phyloP scores from a whole-genome alignment of 2,797 vertebrate genomes.

The Coccyzus lansbergi region DNA sequence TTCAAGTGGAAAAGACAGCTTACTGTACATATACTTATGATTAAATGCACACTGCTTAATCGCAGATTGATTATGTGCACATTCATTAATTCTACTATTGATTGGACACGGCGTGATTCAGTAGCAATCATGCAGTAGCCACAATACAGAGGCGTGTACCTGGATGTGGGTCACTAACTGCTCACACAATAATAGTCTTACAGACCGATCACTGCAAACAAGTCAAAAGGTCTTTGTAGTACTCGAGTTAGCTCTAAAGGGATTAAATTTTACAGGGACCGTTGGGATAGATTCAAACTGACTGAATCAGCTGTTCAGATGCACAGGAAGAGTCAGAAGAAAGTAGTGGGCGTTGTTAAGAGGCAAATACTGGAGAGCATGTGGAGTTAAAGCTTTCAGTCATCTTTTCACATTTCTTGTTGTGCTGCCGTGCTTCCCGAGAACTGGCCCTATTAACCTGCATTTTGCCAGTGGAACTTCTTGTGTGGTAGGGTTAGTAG shows the following conservation, averaged over 20 bases:
- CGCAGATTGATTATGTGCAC: not conserved
- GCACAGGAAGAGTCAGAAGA: not conserved
- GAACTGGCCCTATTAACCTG: not conserved
- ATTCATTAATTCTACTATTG: constrained; percentile 14
- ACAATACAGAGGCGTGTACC: accelerated
- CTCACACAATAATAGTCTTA: not conserved
- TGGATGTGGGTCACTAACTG: not conserved
- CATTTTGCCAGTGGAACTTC: not conserved
- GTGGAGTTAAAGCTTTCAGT: not conserved
- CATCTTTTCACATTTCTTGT: not conserved
- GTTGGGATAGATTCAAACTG: not conserved
- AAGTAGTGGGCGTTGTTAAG: not conserved
- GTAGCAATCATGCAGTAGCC: accelerated
- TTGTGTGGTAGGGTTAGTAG: not conserved
- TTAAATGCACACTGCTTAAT: not conserved
- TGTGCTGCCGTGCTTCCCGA: not conserved
- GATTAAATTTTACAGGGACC: not conserved
- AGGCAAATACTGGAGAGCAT: not conserved
- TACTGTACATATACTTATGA: not conserved
- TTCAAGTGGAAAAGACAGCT: not conserved
- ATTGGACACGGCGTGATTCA: not conserved
- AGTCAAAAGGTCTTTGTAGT: not conserved
- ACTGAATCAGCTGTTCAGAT: not conserved
- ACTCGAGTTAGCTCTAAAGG: not conserved
- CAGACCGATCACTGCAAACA: not conserved